Evolutionary conservation across 2,888 invertebrate genomes (phyloP).

Genomic region (Leptopterna dolabrata): DNA sequence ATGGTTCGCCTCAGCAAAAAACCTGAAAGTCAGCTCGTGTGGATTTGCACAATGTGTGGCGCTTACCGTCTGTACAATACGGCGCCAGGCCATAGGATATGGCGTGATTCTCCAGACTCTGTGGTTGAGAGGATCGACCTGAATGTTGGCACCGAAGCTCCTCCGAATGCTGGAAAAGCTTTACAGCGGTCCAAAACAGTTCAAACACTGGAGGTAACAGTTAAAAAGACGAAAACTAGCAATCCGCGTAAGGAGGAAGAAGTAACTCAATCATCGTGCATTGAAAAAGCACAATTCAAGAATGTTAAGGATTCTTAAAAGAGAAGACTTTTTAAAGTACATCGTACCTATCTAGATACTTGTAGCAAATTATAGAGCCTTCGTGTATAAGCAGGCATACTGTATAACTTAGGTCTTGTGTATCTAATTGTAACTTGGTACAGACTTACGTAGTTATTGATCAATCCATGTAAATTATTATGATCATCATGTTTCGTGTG

Average conservation of each 20-base stretch:
- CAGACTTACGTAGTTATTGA: no score
- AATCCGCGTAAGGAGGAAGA: neutral
- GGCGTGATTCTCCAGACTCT: slow-evolving; percentile 71
- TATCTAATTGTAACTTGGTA: no score
- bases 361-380: no score
- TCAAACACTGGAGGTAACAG: neutral
- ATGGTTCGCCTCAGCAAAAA: slow-evolving; percentile 69
- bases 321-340: no score
- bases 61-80: slow-evolving; percentile 67
- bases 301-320: no score
- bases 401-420: no score
- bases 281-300: no score
- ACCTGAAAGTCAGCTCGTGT: slow-evolving; percentile 68
- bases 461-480: no score
- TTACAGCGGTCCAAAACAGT: neutral
- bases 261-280: neutral
- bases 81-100: slow-evolving; percentile 68
- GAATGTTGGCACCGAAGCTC: neutral
- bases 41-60: slow-evolving; percentile 69
- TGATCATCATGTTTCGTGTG: no score
- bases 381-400: no score
- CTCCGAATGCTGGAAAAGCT: neutral
- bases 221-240: neutral
- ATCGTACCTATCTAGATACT: no score
- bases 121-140: slow-evolving; percentile 66